Percentiles rank a stretch among this genome's conserved stretches.
Conservation (phyloP, 2,888 invertebrate species). For the Graphium colonna region DNA sequence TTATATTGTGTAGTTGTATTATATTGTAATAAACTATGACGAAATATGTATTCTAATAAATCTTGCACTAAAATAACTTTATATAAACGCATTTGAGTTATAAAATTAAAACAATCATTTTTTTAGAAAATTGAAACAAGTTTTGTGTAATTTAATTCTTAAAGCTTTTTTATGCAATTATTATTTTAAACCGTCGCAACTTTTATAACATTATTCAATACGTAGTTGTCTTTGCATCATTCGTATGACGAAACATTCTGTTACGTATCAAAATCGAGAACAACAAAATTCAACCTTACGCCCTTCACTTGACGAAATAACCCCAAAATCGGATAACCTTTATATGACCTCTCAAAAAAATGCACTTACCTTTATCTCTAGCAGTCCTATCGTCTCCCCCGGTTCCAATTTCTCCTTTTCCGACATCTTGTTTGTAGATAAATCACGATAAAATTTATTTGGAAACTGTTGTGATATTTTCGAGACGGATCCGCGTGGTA, state of each 20-base stretch:
- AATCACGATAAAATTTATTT: slow-evolving; percentile 3
- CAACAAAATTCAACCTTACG: slow-evolving; percentile 32
- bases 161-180: too few species aligned
- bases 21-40: too few species aligned
- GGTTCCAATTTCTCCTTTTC: slow-evolving; percentile 46
- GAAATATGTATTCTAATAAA: too few species aligned
- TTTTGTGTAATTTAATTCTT: too few species aligned
- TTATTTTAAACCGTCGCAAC: too few species aligned
- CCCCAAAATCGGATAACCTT: slow-evolving; percentile 52
- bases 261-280: slow-evolving; percentile 6
- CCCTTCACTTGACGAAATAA: slow-evolving; percentile 7
- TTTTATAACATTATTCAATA: too few species aligned
- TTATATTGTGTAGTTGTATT: too few species aligned
- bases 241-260: neutral
- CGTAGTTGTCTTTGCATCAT: neutral
- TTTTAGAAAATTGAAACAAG: too few species aligned
- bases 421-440: slow-evolving; percentile 41
- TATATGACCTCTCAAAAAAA: slow-evolving; percentile 32
- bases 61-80: too few species aligned
- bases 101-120: too few species aligned
- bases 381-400: slow-evolving; percentile 58
- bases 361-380: slow-evolving; percentile 66
- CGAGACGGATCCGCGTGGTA: slow-evolving; percentile 16
- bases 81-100: too few species aligned
- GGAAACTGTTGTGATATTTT: slow-evolving; percentile 21